phyloP scores from a whole-genome alignment of 2,113 vertebrate species.

The Junco hyemalis region DNA sequence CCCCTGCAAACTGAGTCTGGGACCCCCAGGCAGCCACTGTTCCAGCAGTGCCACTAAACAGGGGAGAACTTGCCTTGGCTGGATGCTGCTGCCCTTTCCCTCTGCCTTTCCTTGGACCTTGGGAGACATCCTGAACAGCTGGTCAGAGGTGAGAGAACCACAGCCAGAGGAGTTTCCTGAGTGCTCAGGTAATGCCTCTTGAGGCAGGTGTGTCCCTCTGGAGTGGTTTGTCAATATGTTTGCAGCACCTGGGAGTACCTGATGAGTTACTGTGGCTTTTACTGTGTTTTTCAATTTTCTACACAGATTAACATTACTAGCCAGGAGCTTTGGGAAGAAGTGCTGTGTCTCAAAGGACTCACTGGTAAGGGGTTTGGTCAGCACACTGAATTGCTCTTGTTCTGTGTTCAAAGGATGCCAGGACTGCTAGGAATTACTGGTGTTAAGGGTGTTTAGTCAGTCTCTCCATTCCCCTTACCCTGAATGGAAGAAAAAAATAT shows the following conservation, averaged over 20 bases:
- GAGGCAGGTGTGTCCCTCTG: neutral
- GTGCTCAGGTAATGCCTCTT: neutral
- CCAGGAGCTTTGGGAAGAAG: conserved; percentile 92
- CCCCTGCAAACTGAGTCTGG: neutral
- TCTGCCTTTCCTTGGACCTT: neutral
- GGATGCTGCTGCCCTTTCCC: neutral
- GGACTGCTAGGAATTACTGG: neutral
- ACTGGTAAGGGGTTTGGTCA: conserved; percentile 77
- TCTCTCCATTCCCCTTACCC: neutral
- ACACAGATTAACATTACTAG: conserved; percentile 80
- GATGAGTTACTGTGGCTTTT: neutral
- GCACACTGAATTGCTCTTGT: neutral
- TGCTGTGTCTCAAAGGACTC: conserved; percentile 85
- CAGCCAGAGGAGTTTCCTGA: neutral
- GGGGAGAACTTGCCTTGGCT: neutral
- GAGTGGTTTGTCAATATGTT: neutral
- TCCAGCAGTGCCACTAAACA: neutral
- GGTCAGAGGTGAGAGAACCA: neutral
- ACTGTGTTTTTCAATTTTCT: neutral
- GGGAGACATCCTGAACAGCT: neutral
- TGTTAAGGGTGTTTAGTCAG: neutral
- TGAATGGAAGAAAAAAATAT: neutral
- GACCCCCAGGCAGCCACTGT: neutral
- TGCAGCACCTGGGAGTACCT: neutral
- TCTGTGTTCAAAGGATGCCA: neutral